Evolutionary conservation across 2,888 invertebrate species (phyloP), one percentile per base, ranked within the genome.

Genomic region (Leptinotarsa juncta): DNA sequence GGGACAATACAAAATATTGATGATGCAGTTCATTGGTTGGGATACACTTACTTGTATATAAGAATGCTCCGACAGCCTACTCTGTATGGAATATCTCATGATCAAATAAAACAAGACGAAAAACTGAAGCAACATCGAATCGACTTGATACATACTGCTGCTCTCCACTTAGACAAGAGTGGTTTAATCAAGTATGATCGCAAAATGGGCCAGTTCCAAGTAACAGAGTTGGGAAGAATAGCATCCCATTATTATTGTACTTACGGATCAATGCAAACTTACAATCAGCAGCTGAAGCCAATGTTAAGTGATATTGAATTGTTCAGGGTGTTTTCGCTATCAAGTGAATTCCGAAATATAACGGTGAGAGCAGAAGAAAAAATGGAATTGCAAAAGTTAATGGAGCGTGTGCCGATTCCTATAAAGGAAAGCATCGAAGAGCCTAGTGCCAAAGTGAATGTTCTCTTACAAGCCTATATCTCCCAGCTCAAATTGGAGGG

Each of bases 381-480:
- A 84, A 86, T 98, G 75, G 99, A 99, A 88, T 88, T 99, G 79
- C 96, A 97, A 83, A 99, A 99, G 87, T 89, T 99, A n/a, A 94
- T 96, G 91, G 91, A 91, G 83, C 91, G 98, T 84, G 99, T 99
- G 0, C 99, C 99, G 0, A 98, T 99, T 75, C 99, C 99, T 0
- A 98, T 99, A 81, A 99, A 99, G 85, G 99, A 99, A 88, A 95
- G 95, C 78, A 97, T 99, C 79, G 99, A 99, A 84, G 99, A 99
- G 86, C 95, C 99, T 0, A 96, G 96, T 75, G 99, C 99, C 0
- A 99, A 99, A 83, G 94, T 98, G 48, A 98, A 98, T 87, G 97
- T 98, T 12, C 88, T 99, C 0, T 90, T 98, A 0, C 98, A 99
- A 88, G 98, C 99, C 0, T 99, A 98, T 89, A 99, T 99, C 79